Percentiles rank a stretch among this genome's conserved stretches.
Evolutionary conservation across 2,113 vertebrate species (phyloP).

Genomic region (Poecile atricapillus): DNA sequence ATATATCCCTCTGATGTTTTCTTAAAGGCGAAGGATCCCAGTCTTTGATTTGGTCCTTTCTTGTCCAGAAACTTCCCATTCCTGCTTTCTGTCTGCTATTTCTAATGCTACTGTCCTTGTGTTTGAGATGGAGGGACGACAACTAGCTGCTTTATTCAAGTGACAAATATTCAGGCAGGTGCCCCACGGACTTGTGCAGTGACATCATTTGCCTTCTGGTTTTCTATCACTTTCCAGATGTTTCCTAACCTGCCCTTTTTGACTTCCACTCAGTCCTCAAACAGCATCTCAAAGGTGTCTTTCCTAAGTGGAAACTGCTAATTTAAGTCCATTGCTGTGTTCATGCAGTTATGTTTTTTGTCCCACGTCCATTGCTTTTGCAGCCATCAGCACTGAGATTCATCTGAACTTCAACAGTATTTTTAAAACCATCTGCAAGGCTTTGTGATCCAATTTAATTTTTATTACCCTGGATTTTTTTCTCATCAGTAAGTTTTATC

Average conservation of each 20-base stretch:
- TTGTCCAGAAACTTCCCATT: not conserved
- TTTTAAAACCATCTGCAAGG: not conserved
- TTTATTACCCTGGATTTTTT: not conserved
- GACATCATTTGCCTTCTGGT: not conserved
- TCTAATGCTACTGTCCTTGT: not conserved
- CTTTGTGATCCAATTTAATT: not conserved
- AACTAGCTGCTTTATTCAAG: not conserved
- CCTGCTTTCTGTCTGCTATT: not conserved
- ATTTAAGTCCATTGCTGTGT: not conserved
- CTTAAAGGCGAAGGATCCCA: not conserved
- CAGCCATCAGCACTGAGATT: not conserved
- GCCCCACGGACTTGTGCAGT: not conserved
- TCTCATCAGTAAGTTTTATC: not conserved
- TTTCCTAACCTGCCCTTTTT: not conserved
- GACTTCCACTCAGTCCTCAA: not conserved
- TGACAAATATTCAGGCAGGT: not conserved
- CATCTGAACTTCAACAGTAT: not conserved
- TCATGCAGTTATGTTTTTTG: accelerated
- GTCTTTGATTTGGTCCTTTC: not conserved
- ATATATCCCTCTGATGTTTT: not conserved
- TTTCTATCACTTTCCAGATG: not conserved
- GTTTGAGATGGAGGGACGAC: not conserved
- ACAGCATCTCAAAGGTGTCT: not conserved
- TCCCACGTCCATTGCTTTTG: not conserved
- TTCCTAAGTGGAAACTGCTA: not conserved